Percentiles rank a stretch among this genome's conserved stretches.
Evolutionary conservation across 2,797 vertebrate genomes (phyloP).

Genomic region (Rousettus madagascariensis): DNA sequence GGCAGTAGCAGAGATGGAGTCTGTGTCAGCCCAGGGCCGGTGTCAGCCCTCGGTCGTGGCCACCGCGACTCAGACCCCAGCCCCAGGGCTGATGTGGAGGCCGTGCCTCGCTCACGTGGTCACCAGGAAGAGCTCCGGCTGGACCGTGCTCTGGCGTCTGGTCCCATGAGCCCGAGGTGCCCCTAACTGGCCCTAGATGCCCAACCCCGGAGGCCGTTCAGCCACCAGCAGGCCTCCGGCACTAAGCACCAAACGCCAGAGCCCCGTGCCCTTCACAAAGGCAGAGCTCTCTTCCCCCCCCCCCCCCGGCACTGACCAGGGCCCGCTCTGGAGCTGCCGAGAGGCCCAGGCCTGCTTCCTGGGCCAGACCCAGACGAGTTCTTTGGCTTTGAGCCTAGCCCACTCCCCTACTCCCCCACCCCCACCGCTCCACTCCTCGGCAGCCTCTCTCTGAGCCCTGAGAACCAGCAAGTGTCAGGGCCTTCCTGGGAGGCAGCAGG

Average conservation of each 20-base stretch:
- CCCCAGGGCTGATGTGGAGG: fast-evolving
- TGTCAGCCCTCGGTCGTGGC: neutral
- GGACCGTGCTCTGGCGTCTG: neutral
- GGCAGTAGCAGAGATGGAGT: neutral
- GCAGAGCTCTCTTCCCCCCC: neutral
- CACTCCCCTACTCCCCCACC: fast-evolving
- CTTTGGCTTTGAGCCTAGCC: neutral
- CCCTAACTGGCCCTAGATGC: neutral
- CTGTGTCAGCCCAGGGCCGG: neutral
- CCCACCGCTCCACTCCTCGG: too few species aligned
- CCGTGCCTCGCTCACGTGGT: fast-evolving
- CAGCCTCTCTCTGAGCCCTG: neutral
- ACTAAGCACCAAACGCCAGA: too few species aligned
- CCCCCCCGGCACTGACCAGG: neutral
- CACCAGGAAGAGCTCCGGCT: neutral
- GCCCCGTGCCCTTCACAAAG: neutral
- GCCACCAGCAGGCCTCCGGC: neutral
- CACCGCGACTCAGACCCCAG: neutral
- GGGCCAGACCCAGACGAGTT: neutral
- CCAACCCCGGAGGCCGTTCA: neutral
- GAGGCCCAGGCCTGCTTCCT: neutral
- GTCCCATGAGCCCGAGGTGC: neutral
- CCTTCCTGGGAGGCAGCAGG: neutral
- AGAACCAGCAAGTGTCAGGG: neutral
- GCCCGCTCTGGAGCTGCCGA: neutral